Evolutionary conservation across 2,888 invertebrate species (phyloP).

Genomic region (Axea sp.): DNA sequence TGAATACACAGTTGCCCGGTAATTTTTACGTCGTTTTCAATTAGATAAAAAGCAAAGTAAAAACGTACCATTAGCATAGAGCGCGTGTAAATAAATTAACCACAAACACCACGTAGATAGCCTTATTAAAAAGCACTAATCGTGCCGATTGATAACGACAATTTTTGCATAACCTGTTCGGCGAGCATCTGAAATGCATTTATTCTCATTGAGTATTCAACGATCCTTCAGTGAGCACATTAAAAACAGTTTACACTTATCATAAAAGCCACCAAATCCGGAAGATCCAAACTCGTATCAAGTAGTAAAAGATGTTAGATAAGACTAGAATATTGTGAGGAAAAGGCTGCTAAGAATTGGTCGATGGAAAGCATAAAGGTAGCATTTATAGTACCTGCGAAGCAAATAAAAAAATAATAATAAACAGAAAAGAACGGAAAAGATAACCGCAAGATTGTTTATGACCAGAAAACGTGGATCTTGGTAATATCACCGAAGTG

Average conservation of each 20-base stretch:
- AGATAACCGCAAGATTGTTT: no score
- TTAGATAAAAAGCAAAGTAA: slow-evolving; percentile 22
- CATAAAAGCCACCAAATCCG: slow-evolving; percentile 31
- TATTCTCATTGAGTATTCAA: slow-evolving; percentile 24
- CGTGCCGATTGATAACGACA: slow-evolving; percentile 24
- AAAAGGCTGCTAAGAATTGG: no score
- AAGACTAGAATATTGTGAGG: no score
- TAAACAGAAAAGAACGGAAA: no score
- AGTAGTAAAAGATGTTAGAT: no score
- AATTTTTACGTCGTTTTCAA: slow-evolving; percentile 39
- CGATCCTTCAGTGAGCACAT: slow-evolving; percentile 20
- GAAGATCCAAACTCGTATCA: no score
- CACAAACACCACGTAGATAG: slow-evolving; percentile 13
- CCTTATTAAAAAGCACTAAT: slow-evolving; percentile 49
- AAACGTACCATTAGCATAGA: slow-evolving; percentile 20
- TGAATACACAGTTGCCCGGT: slow-evolving; percentile 4
- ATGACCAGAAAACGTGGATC: no score
- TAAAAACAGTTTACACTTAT: slow-evolving; percentile 38
- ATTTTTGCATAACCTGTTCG: slow-evolving; percentile 43
- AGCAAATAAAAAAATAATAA: no score
- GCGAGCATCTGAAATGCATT: slow-evolving; percentile 17
- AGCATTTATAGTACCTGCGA: no score
- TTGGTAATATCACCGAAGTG: no score
- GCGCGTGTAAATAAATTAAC: slow-evolving; percentile 34
- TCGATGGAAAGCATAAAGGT: no score